Evolutionary conservation across 2,113 vertebrate genomes (phyloP).

Genomic region (Chascanopsetta lugubris): DNA sequence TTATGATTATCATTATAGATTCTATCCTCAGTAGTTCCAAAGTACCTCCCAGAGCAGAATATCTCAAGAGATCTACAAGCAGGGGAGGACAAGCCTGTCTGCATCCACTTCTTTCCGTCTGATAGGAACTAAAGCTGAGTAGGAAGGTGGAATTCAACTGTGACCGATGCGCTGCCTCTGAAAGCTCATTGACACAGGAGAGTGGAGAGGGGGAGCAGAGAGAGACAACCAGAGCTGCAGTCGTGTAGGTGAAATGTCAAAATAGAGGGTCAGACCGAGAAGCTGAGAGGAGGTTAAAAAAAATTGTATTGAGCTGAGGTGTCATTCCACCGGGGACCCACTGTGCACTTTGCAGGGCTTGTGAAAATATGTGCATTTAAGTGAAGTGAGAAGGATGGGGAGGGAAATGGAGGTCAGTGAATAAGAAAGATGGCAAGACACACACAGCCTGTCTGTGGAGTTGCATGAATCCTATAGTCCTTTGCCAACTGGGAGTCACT

Average conservation of each 20-base stretch:
- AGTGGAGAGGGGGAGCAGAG: not conserved
- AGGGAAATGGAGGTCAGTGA: slow-evolving; percentile 45
- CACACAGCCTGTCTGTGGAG: slow-evolving; percentile 12
- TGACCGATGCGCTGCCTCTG: slow-evolving; percentile 32
- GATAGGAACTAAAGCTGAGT: slow-evolving; percentile 7
- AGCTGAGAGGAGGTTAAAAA: not conserved
- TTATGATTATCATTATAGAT: slow-evolving; percentile 1
- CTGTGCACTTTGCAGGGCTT: slow-evolving; percentile 25
- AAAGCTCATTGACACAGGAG: slow-evolving; percentile 20
- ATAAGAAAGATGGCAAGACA: slow-evolving; percentile 7
- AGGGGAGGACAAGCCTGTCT: not conserved
- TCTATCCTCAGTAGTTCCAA: not conserved
- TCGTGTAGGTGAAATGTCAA: slow-evolving; percentile 18
- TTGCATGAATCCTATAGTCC: slow-evolving; percentile 51
- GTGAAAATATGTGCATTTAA: slow-evolving; percentile 12
- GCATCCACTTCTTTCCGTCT: not conserved
- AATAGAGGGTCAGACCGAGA: slow-evolving; percentile 53
- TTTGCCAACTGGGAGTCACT: slow-evolving; percentile 50
- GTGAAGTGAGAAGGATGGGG: slow-evolving; percentile 27
- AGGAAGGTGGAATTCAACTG: slow-evolving; percentile 16
- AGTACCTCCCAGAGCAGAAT: not conserved
- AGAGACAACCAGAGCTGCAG: slow-evolving; percentile 9
- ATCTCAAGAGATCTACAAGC: not conserved
- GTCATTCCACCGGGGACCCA: slow-evolving; percentile 28
- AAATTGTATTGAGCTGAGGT: slow-evolving; percentile 13